These are phyloP conservation scores for Gasteruption jaculator DNA, from an alignment of 2,888 invertebrate species.

Conservation along the genomic window DNA sequence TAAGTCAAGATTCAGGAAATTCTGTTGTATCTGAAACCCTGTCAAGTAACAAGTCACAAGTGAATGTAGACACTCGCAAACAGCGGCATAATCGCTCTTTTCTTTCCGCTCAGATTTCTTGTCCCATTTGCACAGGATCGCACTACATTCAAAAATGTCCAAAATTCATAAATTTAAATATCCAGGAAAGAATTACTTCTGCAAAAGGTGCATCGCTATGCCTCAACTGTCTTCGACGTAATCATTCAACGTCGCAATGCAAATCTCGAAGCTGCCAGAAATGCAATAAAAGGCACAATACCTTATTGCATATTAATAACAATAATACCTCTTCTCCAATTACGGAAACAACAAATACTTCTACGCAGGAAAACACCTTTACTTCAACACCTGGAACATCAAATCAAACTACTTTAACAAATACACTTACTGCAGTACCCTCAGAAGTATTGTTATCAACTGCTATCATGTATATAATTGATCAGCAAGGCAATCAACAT, in stretches of 20 bases:
- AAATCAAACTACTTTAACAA: neutral
- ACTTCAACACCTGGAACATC: too few species aligned
- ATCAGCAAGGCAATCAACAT: conserved; percentile 13
- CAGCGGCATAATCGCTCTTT: neutral
- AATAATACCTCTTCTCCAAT: conserved; percentile 2
- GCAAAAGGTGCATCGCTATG: conserved; percentile 6
- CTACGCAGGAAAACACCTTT: conserved; percentile 3
- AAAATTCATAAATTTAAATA: neutral
- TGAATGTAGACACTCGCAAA: too few species aligned
- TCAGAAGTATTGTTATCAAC: conserved; percentile 9
- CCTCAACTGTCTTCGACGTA: conserved; percentile 10
- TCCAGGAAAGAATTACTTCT: conserved; percentile 2
- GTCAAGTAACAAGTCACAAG: too few species aligned
- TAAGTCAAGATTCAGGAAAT: too few species aligned
- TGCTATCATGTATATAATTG: conserved; percentile 18
- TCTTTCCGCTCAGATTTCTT: neutral
- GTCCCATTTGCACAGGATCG: conserved; percentile 1
- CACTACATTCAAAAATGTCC: conserved; percentile 8
- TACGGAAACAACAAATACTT: conserved; percentile 5
- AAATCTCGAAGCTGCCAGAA: conserved; percentile 3
- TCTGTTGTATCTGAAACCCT: too few species aligned
- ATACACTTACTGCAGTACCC: too few species aligned
- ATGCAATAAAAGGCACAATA: conserved; percentile 12
- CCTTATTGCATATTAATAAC: conserved; percentile 3
- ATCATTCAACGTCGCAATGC: conserved; percentile 5